These are phyloP conservation scores for Mongoloraphidia duomilia DNA, from an alignment of 2,888 invertebrate genomes.

Conservation along the genomic window DNA sequence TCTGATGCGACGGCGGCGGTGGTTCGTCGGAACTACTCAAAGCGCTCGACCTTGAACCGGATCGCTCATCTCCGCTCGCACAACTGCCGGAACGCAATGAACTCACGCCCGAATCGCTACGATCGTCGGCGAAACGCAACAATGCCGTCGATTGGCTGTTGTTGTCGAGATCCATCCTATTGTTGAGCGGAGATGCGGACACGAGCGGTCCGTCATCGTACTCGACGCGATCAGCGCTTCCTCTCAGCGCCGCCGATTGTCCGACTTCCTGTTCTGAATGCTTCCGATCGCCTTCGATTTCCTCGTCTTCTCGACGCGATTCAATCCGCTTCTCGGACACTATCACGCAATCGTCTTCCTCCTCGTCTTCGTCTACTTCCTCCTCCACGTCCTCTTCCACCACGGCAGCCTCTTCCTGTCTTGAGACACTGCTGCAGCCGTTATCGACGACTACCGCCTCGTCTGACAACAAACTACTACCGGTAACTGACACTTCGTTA, in stretches of 20 bases:
- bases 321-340: constrained; percentile 33
- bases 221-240: constrained; percentile 26
- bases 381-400: constrained; percentile 30
- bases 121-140: constrained; percentile 25
- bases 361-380: constrained; percentile 36
- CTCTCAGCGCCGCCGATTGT: constrained; percentile 8
- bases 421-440: constrained; percentile 28
- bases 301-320: constrained; percentile 24
- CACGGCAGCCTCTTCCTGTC: constrained; percentile 23
- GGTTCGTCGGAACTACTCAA: constrained; percentile 61
- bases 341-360: constrained; percentile 50
- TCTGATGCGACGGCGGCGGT: constrained; percentile 33
- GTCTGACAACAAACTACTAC: constrained; percentile 15
- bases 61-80: constrained; percentile 53
- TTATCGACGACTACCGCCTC: constrained; percentile 17
- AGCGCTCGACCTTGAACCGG: constrained; percentile 60
- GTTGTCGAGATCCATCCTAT: constrained; percentile 29
- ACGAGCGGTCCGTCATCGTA: constrained; percentile 31
- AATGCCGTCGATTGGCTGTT: constrained; percentile 19
- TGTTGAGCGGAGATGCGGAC: constrained; percentile 24
- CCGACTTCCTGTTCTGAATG: constrained; percentile 7
- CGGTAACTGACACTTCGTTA: constrained; percentile 10
- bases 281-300: constrained; percentile 16
- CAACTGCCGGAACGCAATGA: constrained; percentile 54
- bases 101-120: constrained; percentile 58